phyloP scores from a whole-genome alignment of 2,888 invertebrate genomes.

The Heteromyza rotundicornis region DNA sequence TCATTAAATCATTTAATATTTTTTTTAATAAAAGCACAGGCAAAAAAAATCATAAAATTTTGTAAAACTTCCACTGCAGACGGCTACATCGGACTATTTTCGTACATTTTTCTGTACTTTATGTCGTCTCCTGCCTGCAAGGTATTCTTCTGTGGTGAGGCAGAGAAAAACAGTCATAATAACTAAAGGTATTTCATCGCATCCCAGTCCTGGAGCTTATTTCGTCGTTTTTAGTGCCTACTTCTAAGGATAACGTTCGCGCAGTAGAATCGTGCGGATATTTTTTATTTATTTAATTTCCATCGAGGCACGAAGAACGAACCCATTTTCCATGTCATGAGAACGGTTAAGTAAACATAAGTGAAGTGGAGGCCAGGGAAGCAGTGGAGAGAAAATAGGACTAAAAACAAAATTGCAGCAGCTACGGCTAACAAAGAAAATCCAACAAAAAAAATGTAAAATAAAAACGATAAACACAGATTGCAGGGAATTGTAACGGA shows the following conservation, averaged over 20 bases:
- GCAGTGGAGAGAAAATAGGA: neutral
- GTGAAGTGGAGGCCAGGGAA: neutral
- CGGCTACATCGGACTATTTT: too few species aligned
- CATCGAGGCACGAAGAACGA: neutral
- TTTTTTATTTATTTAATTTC: neutral
- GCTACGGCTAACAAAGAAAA: neutral
- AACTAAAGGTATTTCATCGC: neutral
- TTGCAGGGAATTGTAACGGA: neutral
- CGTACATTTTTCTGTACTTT: too few species aligned
- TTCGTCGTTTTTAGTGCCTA: neutral
- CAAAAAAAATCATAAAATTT: too few species aligned
- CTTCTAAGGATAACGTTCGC: neutral
- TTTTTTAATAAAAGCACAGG: too few species aligned
- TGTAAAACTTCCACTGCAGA: too few species aligned
- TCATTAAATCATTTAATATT: too few species aligned
- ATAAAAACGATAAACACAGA: neutral
- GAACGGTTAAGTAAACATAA: neutral
- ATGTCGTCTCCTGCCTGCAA: too few species aligned
- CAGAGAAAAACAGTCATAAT: neutral
- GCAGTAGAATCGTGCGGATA: neutral
- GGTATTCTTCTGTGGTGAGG: neutral
- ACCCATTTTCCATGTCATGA: neutral
- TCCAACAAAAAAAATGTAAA: neutral
- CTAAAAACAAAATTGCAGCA: neutral
- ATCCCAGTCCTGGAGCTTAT: neutral